Evolutionary conservation across 2,797 vertebrate species (phyloP), one percentile per base, ranked within the genome.

Genomic region (Enteromius mattozi): DNA sequence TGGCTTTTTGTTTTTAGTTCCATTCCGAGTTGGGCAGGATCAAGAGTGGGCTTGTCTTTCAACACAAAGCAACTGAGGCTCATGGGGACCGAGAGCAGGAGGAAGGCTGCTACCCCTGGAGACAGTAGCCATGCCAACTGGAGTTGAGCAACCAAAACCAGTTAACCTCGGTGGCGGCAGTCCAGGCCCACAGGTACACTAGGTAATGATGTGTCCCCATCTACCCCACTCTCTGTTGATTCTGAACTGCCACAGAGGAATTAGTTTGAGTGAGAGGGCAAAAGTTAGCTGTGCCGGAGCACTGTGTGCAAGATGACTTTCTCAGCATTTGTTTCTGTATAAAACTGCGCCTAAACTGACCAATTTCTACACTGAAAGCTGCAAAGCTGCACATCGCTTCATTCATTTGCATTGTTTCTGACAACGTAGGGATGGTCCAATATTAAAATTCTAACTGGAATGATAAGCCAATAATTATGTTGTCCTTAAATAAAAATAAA

Each of bases 71-170:
- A 88, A 79, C 54, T 72, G 80, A 40, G 71, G 81, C 86, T 78
- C 87, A 86, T 33, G 75, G 49, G 80, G 65, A 87, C 89, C 69
- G 89, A 30, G 37, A 89, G 87, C 77, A 90, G 84, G 78, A 86
- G 85, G 80, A 78, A 33, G 88, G 90, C 86, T 86, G 82, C 69
- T 89, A 91, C 86, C 91, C 84, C 65, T 91, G 91, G 92, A 94
- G 91, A 92, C 87, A 85, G 93, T 93, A 92, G 89, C 90, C 90
- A 93, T 94, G 93, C 92, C 93, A 93, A 94, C 91, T 90, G 90
- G 88, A 88, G 14, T 83, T 69, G 76, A 91, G 90, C 91, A 91
- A 90, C 90, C 86, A 87, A 92, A 92, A 92, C 89, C 92, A 90
- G 94, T 93, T 94, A 94, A 94, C 94, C 92, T 93, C 81, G 9